Conservation (phyloP, 2,888 invertebrate genomes). For the Keiferia lycopersicella region DNA sequence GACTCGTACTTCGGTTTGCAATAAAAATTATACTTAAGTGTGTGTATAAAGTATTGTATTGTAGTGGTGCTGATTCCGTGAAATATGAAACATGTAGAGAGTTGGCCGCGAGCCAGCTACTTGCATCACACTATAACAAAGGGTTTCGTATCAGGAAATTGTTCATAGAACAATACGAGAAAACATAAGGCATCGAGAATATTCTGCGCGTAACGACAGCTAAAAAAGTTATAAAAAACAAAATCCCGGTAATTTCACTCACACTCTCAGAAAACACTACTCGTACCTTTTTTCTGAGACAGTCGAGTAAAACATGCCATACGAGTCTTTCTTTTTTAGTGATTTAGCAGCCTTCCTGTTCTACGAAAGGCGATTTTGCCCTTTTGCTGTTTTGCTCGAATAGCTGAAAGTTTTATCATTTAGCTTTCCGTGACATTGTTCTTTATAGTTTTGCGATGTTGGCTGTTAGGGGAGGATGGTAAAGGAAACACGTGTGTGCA, state of each 20-base stretch:
- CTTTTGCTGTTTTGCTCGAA: conserved; percentile 8
- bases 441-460: conserved; percentile 10
- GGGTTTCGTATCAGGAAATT: conserved; percentile 74
- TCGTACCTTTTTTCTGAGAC: too few species aligned
- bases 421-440: conserved; percentile 8
- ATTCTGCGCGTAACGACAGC: conserved; percentile 39
- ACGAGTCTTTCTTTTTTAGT: not conserved
- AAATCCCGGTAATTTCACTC: too few species aligned
- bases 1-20: conserved; percentile 22
- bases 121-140: conserved; percentile 72
- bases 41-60: conserved; percentile 54
- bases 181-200: conserved; percentile 54
- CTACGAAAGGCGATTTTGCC: not conserved
- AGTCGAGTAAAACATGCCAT: too few species aligned
- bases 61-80: conserved; percentile 67
- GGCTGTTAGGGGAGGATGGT: too few species aligned
- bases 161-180: conserved; percentile 69
- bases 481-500: too few species aligned
- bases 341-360: not conserved
- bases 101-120: conserved; percentile 71
- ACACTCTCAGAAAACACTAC: too few species aligned
- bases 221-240: conserved; percentile 35
- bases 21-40: conserved; percentile 46
- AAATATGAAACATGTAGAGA: conserved; percentile 74
- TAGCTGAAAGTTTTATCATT: conserved; percentile 1